phyloP scores from a whole-genome alignment of 2,113 vertebrate species.

The Microtus richardsoni region DNA sequence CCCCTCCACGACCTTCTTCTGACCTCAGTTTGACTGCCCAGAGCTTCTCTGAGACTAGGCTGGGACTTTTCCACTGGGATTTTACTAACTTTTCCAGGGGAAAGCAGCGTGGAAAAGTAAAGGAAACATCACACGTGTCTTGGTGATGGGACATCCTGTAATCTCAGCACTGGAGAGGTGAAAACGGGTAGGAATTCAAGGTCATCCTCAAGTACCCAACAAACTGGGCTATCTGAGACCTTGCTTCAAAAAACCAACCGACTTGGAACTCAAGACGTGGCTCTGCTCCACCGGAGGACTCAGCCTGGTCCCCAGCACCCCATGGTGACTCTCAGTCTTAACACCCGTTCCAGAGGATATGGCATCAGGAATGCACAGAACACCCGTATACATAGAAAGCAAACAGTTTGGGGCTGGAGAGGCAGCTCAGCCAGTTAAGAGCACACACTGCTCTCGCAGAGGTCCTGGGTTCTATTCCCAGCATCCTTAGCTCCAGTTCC shows the following conservation, averaged over 20 bases:
- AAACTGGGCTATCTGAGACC: not conserved
- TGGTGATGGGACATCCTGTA: not conserved
- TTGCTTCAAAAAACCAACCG: not conserved
- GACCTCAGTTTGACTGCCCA: not conserved
- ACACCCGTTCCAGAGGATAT: not conserved
- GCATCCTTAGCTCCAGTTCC: not conserved
- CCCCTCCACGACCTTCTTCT: not conserved
- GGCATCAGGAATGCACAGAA: not conserved
- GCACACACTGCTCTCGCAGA: not conserved
- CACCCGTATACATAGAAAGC: not conserved
- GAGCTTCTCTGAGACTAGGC: not conserved
- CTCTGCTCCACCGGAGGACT: not conserved
- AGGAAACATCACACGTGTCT: not conserved
- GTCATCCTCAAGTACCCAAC: not conserved
- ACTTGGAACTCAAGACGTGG: not conserved
- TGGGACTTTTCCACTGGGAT: conserved; percentile 53
- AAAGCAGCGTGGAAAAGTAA: not conserved
- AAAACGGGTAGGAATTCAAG: not conserved
- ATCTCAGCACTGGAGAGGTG: not conserved
- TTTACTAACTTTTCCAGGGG: not conserved
- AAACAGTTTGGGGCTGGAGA: not conserved
- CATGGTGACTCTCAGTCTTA: not conserved
- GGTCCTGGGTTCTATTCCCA: not conserved
- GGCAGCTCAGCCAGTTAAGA: not conserved
- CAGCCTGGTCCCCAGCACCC: not conserved